Evolutionary conservation across 2,797 vertebrate genomes (phyloP), one percentile per base, ranked within the genome.

Genomic region (Danionella dracula): DNA sequence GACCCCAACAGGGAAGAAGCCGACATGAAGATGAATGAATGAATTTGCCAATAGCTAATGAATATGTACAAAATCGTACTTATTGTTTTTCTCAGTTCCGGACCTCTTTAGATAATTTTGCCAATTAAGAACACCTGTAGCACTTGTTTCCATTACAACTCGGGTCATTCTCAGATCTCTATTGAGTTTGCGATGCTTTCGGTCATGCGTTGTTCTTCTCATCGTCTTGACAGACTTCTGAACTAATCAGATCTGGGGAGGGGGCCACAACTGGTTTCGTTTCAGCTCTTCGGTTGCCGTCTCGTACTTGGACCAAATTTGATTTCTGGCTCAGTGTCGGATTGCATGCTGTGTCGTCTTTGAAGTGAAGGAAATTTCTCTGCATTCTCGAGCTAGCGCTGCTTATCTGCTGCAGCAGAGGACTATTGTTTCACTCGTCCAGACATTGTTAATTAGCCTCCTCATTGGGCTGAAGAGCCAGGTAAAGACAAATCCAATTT

Each of bases 161-260:
- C n/a, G 72, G 71, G 57, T 72, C 72, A 74, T 77, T 83, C 79
- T 83, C 78, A 73, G 71, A 81, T 67, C 74, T 80, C 80, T 41
- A 83, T 87, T 87, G 86, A 84, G 77, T 3, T 27, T 27, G 88
- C 86, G 84, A 32, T 61, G 84, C 45, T 61, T n/a, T n/a, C n/a
- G 88, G 87, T 88, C 87, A 86, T 86, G 85, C 86, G 86, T 90
- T 82, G 78, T 85, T 81, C 86, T 90, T 85, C 77, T 81, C 81
- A 84, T 87, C 88, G 86, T 90, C 86, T 85, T 88, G 87, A 88
- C 87, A 87, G 84, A 82, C 79, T 86, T 85, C 76, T 85, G 82
- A 84, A 84, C 79, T 88, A 88, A 90, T 89, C 83, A 84, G 85
- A 86, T 89, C 83, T 87, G 80, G 70, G 76, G 64, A 73, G 68